A percentile compares a stretch with the other conserved stretches of the same genome.
Evolutionary conservation across 30 jellyfish, hydroid and myxozoan species (phyloP).

Genomic region (Aurelia coerulea): DNA sequence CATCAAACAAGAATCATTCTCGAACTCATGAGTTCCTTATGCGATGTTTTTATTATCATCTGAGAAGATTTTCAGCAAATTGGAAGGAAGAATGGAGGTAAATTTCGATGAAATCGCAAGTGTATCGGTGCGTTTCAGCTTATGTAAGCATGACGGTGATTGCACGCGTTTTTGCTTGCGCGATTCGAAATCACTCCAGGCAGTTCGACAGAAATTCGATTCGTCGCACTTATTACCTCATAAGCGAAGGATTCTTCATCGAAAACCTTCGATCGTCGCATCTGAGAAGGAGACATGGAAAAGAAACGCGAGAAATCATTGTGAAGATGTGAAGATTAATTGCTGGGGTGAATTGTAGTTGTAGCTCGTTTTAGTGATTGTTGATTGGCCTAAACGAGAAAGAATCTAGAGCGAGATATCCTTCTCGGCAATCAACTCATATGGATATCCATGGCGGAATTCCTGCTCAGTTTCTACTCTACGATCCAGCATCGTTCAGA

Average conservation of each 20-base stretch:
- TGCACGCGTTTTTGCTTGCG: slow-evolving; percentile 69
- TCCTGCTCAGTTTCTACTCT: slow-evolving; percentile 39
- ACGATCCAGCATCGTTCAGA: slow-evolving; percentile 38
- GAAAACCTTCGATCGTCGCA: not conserved
- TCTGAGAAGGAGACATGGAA: not conserved
- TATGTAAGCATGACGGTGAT: slow-evolving; percentile 43
- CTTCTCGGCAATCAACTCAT: too few species aligned
- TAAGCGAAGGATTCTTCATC: slow-evolving; percentile 8
- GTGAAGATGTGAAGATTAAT: not conserved
- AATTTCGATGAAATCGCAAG: not conserved
- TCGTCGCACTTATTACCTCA: slow-evolving; percentile 41
- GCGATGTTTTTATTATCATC: too few species aligned
- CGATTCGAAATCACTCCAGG: slow-evolving; percentile 50
- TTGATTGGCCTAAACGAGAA: too few species aligned
- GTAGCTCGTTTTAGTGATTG: not conserved
- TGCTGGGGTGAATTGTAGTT: slow-evolving; percentile 5
- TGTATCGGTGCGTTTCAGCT: slow-evolving; percentile 43
- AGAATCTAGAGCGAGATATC: too few species aligned
- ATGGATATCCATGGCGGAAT: slow-evolving; percentile 64
- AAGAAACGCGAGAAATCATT: not conserved
- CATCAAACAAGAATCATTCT: not conserved
- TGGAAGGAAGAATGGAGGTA: not conserved
- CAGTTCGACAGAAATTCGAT: slow-evolving; percentile 38
- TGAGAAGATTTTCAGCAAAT: too few species aligned
- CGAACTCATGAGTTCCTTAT: not conserved